These are phyloP conservation scores for Spea hammondii DNA, from an alignment of 2,797 vertebrate genomes.

Conservation along the genomic window DNA sequence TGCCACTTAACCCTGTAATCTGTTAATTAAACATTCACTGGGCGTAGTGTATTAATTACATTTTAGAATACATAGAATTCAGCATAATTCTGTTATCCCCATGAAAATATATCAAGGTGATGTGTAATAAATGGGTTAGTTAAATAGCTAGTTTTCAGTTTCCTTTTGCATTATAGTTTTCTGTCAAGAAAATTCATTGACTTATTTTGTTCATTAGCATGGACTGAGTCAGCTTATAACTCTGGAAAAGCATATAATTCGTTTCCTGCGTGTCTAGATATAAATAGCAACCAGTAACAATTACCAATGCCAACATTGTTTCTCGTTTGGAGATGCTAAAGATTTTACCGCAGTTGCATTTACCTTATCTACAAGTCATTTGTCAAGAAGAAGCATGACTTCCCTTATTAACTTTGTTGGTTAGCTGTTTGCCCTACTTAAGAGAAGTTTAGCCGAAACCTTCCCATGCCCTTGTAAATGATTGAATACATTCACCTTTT, in stretches of 20 bases:
- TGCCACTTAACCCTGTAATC: neutral
- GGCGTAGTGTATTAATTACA: constrained; percentile 19
- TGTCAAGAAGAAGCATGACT: constrained; percentile 58
- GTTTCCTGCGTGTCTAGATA: constrained; percentile 60
- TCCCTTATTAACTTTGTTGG: constrained; percentile 60
- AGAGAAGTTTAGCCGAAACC: constrained; percentile 45
- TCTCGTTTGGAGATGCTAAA: constrained; percentile 63
- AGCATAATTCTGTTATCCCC: constrained; percentile 7
- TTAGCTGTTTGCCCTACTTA: constrained; percentile 56
- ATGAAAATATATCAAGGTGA: neutral
- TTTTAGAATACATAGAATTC: constrained; percentile 2
- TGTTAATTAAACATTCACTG: constrained; percentile 3
- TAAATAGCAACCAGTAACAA: constrained; percentile 60
- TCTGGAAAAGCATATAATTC: constrained; percentile 60
- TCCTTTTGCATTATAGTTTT: constrained; percentile 39
- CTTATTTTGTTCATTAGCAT: constrained; percentile 53
- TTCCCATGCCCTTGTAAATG: too few relatives aligned
- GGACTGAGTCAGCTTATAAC: constrained; percentile 48
- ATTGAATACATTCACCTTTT: too few relatives aligned
- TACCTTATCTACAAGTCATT: constrained; percentile 59
- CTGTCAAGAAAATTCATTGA: constrained; percentile 53
- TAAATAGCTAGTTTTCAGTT: constrained; percentile 44
- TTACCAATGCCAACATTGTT: constrained; percentile 57
- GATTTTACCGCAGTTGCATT: constrained; percentile 60
- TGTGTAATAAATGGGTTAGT: constrained; percentile 30